Evolutionary conservation across 2,113 vertebrate species (phyloP).

Genomic region (Sorex fumeus): DNA sequence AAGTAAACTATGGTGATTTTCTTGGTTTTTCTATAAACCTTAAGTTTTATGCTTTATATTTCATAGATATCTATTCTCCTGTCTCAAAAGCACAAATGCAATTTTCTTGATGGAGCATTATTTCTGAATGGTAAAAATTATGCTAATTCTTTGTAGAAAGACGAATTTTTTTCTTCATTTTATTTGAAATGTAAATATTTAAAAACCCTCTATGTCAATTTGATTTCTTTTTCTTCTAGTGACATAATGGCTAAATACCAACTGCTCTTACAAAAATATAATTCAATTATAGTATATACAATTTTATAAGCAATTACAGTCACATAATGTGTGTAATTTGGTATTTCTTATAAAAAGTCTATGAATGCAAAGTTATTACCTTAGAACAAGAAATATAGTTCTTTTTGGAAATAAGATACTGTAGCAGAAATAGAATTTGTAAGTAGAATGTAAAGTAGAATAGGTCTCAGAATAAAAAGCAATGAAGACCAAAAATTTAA

Average conservation of each 20-base stretch:
- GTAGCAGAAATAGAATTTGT: conserved; percentile 57
- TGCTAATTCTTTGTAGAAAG: conserved; percentile 79
- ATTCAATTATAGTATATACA: conserved; percentile 70
- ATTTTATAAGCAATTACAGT: conserved; percentile 64
- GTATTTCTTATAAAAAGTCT: conserved; percentile 28
- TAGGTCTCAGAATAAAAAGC: conserved; percentile 46
- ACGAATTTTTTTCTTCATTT: conserved; percentile 64
- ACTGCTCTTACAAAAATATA: conserved; percentile 65
- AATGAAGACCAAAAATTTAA: conserved; percentile 12
- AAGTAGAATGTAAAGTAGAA: conserved; percentile 41
- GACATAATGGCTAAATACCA: conserved; percentile 71
- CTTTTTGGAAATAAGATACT: conserved; percentile 49
- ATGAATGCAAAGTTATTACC: conserved; percentile 44
- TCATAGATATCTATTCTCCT: conserved; percentile 29
- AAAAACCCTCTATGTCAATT: conserved; percentile 60
- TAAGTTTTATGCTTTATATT: conserved; percentile 52
- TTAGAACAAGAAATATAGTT: conserved; percentile 61
- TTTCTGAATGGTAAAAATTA: conserved; percentile 62
- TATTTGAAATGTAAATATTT: conserved; percentile 70
- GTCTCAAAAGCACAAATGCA: conserved; percentile 50
- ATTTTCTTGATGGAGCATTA: conserved; percentile 73
- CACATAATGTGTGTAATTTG: conserved; percentile 56
- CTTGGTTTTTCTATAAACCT: conserved; percentile 65
- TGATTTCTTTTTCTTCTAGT: conserved; percentile 69
- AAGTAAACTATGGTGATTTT: conserved; percentile 76